These are phyloP conservation scores for Erinaceus europaeus DNA, from an alignment of 2,113 vertebrate species.

Conservation along the genomic window DNA sequence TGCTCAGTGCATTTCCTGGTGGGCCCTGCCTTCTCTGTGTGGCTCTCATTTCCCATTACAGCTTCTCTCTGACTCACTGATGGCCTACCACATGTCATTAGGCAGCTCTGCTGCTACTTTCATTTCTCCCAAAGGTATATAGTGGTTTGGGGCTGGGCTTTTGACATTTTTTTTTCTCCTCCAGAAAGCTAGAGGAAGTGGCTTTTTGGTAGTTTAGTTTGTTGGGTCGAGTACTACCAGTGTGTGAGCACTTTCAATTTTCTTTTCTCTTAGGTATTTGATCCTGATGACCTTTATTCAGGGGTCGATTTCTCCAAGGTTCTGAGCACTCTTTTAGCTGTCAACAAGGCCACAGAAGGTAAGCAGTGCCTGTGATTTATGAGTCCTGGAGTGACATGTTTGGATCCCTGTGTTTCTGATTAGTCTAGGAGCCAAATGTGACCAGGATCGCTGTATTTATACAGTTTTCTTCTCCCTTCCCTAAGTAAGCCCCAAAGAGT, in stretches of 20 bases:
- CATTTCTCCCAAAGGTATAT: constrained; percentile 52
- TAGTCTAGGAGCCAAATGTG: neutral
- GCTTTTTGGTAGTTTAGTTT: constrained; percentile 16
- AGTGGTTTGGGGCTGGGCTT: constrained; percentile 39
- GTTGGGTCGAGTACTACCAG: neutral
- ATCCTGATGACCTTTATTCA: constrained; percentile 90
- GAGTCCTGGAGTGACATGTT: neutral
- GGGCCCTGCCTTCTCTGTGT: neutral
- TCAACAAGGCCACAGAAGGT: constrained; percentile 97
- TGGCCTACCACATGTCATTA: constrained; percentile 51
- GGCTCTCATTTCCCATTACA: constrained; percentile 53
- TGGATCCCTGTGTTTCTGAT: constrained; percentile 23
- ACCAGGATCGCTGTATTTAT: neutral
- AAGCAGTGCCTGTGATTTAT: constrained; percentile 57
- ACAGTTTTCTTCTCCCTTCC: neutral
- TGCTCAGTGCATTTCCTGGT: constrained; percentile 15
- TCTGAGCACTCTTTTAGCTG: constrained; percentile 88
- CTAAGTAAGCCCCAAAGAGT: neutral
- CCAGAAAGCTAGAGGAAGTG: constrained; percentile 45
- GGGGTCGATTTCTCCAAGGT: constrained; percentile 94
- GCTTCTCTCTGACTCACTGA: constrained; percentile 50
- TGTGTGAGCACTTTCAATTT: constrained; percentile 46
- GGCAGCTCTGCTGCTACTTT: constrained; percentile 37
- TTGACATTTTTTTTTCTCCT: neutral
- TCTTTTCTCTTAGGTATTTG: constrained; percentile 88